Evolutionary conservation across 30 jellyfish, hydroid and myxozoan genomes (phyloP).

Genomic region (Sanderia malayensis): DNA sequence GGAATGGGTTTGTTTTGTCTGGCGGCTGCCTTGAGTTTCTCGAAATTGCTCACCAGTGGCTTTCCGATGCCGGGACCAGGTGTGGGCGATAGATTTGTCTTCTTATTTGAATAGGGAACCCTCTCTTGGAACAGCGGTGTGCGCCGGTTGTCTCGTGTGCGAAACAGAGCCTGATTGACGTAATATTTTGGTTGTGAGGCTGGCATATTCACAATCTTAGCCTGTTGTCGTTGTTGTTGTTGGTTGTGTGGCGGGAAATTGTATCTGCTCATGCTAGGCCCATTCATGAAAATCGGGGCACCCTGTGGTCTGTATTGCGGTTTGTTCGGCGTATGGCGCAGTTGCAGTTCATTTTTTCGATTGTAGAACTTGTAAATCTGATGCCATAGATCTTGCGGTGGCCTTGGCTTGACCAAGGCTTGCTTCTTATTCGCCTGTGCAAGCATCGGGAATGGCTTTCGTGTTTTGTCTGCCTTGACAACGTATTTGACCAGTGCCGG

Average conservation of each 20-base stretch:
- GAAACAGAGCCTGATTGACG: not conserved
- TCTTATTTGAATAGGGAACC: not conserved
- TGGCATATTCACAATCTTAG: not conserved
- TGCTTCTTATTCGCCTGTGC: constrained; percentile 41
- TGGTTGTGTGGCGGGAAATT: not conserved
- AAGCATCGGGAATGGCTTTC: constrained; percentile 7
- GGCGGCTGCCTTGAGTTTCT: not conserved
- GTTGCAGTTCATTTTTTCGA: constrained; percentile 20
- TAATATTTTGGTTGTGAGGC: not conserved
- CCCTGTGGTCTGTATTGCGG: not conserved
- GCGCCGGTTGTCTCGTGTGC: not conserved
- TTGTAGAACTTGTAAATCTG: constrained; percentile 52
- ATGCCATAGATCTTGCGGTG: constrained; percentile 50
- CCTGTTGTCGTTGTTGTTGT: not conserved
- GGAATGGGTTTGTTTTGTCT: not conserved
- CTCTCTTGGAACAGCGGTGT: not conserved
- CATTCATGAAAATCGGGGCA: not conserved
- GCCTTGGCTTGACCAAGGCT: constrained; percentile 30
- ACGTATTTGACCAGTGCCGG: constrained; percentile 64
- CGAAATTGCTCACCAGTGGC: not conserved
- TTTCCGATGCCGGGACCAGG: not conserved
- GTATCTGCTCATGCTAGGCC: not conserved
- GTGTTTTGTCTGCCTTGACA: constrained; percentile 21
- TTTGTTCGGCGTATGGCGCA: constrained; percentile 1
- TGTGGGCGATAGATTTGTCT: not conserved